Conservation (phyloP, 1,140 invertebrate genomes). For the Meloidogyne floridensis region DNA sequence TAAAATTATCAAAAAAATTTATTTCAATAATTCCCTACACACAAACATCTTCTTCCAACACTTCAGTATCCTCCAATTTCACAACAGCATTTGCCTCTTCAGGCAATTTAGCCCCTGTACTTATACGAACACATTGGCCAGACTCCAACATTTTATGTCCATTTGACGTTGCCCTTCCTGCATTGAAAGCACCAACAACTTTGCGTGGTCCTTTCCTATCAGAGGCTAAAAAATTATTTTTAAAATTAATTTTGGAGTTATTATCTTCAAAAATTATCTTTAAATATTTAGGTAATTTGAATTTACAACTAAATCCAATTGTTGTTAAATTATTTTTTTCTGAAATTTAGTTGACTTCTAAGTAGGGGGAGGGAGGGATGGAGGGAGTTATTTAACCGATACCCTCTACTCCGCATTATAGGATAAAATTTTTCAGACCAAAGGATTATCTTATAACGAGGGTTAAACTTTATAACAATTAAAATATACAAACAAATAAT, state of each 20-base stretch:
- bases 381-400: too few species aligned
- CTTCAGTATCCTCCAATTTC: conserved; percentile 47
- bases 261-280: too few species aligned
- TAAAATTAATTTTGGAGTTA: conserved; percentile 19
- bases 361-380: too few species aligned
- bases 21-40: conserved; percentile 3
- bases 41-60: conserved; percentile 46
- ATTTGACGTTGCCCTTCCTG: conserved; percentile 21
- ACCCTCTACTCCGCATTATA: too few species aligned
- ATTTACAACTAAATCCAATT: too few species aligned
- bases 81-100: conserved; percentile 55
- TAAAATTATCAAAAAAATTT: conserved; percentile 27
- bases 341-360: too few species aligned
- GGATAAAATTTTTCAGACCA: too few species aligned
- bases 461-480: too few species aligned
- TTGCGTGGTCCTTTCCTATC: conserved; percentile 36
- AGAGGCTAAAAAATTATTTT: conserved; percentile 32
- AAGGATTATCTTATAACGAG: too few species aligned
- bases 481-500: conserved; percentile 39
- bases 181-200: conserved; percentile 40
- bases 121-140: conserved; percentile 53
- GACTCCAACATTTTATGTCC: background rate
- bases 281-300: too few species aligned
- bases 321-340: too few species aligned
- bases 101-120: conserved; percentile 49